These are phyloP conservation scores for Vanessa tameamea DNA, from an alignment of 1,140 invertebrate genomes.

Conservation along the genomic window DNA sequence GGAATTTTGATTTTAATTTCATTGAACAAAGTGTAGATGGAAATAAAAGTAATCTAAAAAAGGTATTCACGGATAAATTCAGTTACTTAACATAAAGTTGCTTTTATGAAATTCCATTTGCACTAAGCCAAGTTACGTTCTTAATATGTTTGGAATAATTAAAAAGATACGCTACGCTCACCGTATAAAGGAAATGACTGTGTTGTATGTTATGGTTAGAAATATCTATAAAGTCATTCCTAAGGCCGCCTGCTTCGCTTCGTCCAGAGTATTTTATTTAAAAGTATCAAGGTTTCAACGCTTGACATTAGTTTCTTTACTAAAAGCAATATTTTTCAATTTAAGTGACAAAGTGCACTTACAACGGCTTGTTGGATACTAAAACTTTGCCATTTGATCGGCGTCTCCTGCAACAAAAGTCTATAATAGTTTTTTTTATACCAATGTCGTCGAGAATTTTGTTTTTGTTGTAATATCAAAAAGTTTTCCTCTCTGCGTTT, in stretches of 20 bases:
- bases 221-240: background rate
- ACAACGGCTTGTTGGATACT: constrained; percentile 74
- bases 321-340: constrained; percentile 77
- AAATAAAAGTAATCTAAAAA: background rate
- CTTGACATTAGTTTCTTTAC: constrained; percentile 39
- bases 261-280: background rate
- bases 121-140: too few species aligned
- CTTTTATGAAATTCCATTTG: too few species aligned
- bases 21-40: background rate
- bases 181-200: too few species aligned
- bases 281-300: constrained; percentile 30
- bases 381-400: constrained; percentile 75
- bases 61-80: background rate
- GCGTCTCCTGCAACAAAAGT: constrained; percentile 51
- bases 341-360: constrained; percentile 80
- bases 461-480: background rate
- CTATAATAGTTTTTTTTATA: constrained; percentile 21
- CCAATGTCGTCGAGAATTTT: constrained; percentile 9
- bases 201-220: background rate
- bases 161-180: too few species aligned
- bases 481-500: too few species aligned
- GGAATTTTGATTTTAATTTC: background rate
- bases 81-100: too few species aligned
- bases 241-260: background rate
- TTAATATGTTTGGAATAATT: too few species aligned